Percentiles rank a stretch among this genome's conserved stretches.
phyloP scores from a whole-genome alignment of 2,113 vertebrate genomes.

The Hiodon alosoides region DNA sequence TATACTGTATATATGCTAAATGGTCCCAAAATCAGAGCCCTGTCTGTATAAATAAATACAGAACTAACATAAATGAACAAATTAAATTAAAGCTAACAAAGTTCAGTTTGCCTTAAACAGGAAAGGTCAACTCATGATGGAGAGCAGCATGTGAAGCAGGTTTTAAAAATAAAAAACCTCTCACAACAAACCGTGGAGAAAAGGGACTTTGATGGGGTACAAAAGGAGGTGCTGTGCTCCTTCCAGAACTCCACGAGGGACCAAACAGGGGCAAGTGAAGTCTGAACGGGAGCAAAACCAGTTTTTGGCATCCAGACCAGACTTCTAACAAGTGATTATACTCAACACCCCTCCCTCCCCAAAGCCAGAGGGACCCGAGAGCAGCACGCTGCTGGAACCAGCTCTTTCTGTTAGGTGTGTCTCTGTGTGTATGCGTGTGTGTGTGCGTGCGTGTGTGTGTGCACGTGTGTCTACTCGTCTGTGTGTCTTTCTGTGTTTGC shows the following conservation, averaged over 20 bases:
- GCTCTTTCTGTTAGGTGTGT: conserved; percentile 1
- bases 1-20: too few species aligned
- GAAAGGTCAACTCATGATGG: neutral
- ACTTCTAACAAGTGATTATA: conserved; percentile 71
- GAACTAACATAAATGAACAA: too few species aligned
- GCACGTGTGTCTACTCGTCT: neutral
- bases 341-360: conserved; percentile 37
- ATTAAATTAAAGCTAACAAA: neutral
- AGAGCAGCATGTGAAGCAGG: conserved; percentile 22
- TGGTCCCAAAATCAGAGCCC: too few species aligned
- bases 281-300: conserved; percentile 33
- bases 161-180: too few species aligned
- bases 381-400: conserved; percentile 50
- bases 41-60: too few species aligned
- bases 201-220: conserved; percentile 31
- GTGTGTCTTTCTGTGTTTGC: too few species aligned
- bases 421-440: neutral
- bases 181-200: neutral
- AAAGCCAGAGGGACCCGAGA: conserved; percentile 60
- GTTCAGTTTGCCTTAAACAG: neutral
- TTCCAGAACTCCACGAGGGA: conserved; percentile 3
- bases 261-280: conserved; percentile 24
- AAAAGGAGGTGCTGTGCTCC: conserved; percentile 18
- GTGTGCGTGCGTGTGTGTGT: conserved; percentile 11
- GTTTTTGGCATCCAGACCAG: conserved; percentile 47